Conservation (phyloP, 2,113 vertebrate genomes). For the Hypomesus transpacificus region DNA sequence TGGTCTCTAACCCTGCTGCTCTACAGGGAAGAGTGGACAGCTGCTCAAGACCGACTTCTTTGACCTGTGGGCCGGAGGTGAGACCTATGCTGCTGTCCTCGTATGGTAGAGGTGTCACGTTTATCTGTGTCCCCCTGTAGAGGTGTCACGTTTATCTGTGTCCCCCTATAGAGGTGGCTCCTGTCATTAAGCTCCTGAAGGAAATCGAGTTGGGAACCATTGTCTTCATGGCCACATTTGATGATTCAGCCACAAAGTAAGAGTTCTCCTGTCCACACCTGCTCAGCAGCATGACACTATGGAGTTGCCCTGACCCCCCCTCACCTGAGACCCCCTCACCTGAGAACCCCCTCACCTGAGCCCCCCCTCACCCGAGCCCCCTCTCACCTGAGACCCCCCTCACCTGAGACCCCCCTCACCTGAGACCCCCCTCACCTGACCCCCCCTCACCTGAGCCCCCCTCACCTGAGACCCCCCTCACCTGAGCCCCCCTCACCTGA, state of each 20-base stretch:
- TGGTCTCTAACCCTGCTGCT: not conserved
- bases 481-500: too few relatives aligned
- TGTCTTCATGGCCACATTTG: slow-evolving; percentile 92
- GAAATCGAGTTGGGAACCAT: slow-evolving; percentile 84
- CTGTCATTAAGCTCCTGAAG: slow-evolving; percentile 86
- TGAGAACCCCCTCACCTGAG: too few relatives aligned
- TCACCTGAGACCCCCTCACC: too few relatives aligned
- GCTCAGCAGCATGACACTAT: too few relatives aligned
- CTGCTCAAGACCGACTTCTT: slow-evolving; percentile 77
- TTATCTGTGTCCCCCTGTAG: not conserved
- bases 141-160: not conserved
- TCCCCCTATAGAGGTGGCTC: slow-evolving; percentile 77
- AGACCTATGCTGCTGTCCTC: slow-evolving; percentile 17
- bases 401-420: too few relatives aligned
- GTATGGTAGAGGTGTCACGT: not conserved
- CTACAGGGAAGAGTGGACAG: slow-evolving; percentile 82
- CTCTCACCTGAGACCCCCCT: too few relatives aligned
- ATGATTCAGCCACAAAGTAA: slow-evolving; percentile 92
- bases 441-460: too few relatives aligned
- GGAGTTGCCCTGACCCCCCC: too few relatives aligned
- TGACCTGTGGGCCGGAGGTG: slow-evolving; percentile 96
- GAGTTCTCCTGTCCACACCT: slow-evolving; percentile 21
- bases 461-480: too few relatives aligned
- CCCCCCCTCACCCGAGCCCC: too few relatives aligned
- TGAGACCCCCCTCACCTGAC: too few relatives aligned